A percentile compares a stretch with the other conserved stretches of the same genome.
phyloP scores from a whole-genome alignment of 2,113 vertebrate species.

The Neolamprologus tretocephalus region DNA sequence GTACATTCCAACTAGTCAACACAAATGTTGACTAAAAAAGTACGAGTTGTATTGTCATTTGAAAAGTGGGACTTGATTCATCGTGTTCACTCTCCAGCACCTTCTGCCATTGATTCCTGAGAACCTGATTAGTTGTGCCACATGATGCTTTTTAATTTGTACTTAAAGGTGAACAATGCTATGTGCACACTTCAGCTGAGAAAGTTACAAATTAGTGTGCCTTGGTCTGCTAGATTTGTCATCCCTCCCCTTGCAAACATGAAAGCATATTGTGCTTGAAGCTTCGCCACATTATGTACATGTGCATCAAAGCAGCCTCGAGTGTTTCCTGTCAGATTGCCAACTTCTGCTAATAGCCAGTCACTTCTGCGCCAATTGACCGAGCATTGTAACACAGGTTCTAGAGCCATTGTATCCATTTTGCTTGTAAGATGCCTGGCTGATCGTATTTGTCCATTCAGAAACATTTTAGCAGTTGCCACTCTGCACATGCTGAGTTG shows the following conservation, averaged over 20 bases:
- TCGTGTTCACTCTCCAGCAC: background rate
- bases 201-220: background rate
- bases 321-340: background rate
- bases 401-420: background rate
- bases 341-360: background rate
- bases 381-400: background rate
- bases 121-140: background rate
- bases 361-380: background rate
- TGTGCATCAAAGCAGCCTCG: background rate
- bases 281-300: background rate
- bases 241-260: background rate
- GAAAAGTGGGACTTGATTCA: conserved; percentile 10
- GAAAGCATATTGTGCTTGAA: background rate
- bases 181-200: background rate
- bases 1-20: background rate
- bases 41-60: conserved; percentile 15
- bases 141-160: background rate
- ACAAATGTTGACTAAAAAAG: background rate
- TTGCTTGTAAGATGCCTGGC: background rate
- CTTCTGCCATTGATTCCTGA: background rate
- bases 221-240: background rate
- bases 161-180: background rate
- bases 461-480: background rate
- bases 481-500: background rate
- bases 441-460: background rate